Evolutionary conservation across 2,113 vertebrate species (phyloP).

Genomic region (Strigops habroptila): DNA sequence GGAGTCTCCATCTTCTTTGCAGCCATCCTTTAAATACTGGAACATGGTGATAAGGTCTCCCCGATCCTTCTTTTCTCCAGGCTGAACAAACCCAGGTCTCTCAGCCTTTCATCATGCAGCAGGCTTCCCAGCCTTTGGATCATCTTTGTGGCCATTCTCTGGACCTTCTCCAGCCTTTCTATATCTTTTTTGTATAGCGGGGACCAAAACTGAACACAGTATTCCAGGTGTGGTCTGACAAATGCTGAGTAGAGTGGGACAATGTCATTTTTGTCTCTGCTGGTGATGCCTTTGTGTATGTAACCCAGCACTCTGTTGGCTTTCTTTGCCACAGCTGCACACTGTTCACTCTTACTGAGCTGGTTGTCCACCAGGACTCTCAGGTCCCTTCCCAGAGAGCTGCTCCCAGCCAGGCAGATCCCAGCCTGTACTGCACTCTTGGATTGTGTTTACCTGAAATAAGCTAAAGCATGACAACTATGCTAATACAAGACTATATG

Average conservation of each 20-base stretch:
- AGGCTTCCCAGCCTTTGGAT: neutral
- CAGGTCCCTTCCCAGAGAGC: neutral
- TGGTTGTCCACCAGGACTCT: neutral
- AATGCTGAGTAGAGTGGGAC: neutral
- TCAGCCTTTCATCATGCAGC: neutral
- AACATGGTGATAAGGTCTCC: neutral
- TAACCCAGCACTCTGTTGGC: neutral
- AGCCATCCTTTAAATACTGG: neutral
- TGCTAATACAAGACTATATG: neutral
- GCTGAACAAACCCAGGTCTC: neutral
- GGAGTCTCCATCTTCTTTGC: neutral
- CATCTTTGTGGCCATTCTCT: neutral
- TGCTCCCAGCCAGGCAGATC: fast-evolving
- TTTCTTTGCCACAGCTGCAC: neutral
- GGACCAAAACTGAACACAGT: neutral
- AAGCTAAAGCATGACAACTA: neutral
- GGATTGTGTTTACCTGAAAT: neutral
- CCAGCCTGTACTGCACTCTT: neutral
- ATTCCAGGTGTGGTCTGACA: neutral
- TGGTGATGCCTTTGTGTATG: neutral
- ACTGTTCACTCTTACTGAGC: neutral
- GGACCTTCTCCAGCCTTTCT: neutral
- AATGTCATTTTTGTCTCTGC: neutral
- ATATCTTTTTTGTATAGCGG: fast-evolving
- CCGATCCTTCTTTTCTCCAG: neutral